Evolutionary conservation across 2,888 invertebrate species (phyloP), one percentile per base, ranked within the genome.

Genomic region (Drosophila putrida): DNA sequence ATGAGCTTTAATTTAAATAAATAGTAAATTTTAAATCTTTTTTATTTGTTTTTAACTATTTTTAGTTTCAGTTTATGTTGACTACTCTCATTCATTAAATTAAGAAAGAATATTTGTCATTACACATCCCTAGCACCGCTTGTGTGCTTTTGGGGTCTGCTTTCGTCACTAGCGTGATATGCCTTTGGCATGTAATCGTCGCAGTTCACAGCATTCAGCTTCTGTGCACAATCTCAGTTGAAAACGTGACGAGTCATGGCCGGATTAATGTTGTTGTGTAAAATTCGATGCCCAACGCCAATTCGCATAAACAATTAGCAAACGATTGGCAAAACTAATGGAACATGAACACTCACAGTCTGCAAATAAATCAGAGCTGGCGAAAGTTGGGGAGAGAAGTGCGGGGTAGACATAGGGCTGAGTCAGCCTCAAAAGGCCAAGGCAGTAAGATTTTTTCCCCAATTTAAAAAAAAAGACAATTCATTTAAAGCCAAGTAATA

Each of bases 261-360:
- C 78, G 25, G 78, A 58, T 73, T 61, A 59, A 59, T 73, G 58
- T 39, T 67, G 49, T 66, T 78, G 75, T 74, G 70, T 64, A 59
- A 75, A 67, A 62, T 58, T 53, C 47, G 28, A 20, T 64, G 68
- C 44, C 43, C 63, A 57, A 58, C 54, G 46, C 47, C 57, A 71
- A 71, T 78, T 79, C 73, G 59, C 64, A 66, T 61, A 49, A 66
- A 38, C 68, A 84, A 84, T 84, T 84, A 84, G 85, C 83, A 75
- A 69, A 47, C 71, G 68, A 75, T 88, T 74, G 82, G 78, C 75
- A 80, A 87, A 87, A 83, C 70, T 67, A 72, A 72, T 74, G 51
- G 51, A 71, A 61, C 54, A 67, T 77, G 59, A 54, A 57, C 25
- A 62, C 28, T 39, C 33, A 38, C 36, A 69, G 25, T 61, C 46